phyloP scores from a whole-genome alignment of 2,888 invertebrate species.

The Pachydiplax longipennis region DNA sequence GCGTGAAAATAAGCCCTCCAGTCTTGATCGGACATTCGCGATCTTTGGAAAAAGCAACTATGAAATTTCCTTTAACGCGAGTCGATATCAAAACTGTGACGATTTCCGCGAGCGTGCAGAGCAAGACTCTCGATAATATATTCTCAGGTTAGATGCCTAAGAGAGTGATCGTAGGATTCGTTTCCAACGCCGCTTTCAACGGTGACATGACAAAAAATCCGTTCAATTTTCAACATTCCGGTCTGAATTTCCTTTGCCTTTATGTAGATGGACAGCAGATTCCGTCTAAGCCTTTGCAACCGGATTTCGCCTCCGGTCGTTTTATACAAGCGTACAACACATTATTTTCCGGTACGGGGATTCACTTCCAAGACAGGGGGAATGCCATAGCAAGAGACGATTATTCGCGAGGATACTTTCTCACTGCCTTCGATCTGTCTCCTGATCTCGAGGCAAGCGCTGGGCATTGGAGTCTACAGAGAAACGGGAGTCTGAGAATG shows the following conservation, averaged over 20 bases:
- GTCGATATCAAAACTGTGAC: background rate
- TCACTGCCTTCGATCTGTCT: no score
- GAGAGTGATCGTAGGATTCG: constrained; percentile 48
- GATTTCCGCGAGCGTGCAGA: constrained; percentile 45
- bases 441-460: no score
- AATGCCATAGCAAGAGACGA: no score
- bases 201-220: background rate
- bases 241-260: background rate
- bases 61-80: background rate
- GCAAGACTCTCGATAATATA: constrained; percentile 47
- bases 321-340: no score
- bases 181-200: constrained; percentile 27
- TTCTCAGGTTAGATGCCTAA: constrained; percentile 48
- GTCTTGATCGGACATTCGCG: background rate
- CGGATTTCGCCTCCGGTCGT: background rate
- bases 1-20: background rate
- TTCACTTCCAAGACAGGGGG: no score
- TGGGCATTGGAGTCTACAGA: no score
- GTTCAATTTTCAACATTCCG: background rate
- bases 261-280: background rate
- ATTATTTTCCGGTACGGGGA: no score
- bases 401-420: no score
- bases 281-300: background rate
- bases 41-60: background rate
- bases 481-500: no score